Evolutionary conservation across 2,113 vertebrate genomes (phyloP), one percentile per base, ranked within the genome.

Genomic region (Leiothrix lutea): DNA sequence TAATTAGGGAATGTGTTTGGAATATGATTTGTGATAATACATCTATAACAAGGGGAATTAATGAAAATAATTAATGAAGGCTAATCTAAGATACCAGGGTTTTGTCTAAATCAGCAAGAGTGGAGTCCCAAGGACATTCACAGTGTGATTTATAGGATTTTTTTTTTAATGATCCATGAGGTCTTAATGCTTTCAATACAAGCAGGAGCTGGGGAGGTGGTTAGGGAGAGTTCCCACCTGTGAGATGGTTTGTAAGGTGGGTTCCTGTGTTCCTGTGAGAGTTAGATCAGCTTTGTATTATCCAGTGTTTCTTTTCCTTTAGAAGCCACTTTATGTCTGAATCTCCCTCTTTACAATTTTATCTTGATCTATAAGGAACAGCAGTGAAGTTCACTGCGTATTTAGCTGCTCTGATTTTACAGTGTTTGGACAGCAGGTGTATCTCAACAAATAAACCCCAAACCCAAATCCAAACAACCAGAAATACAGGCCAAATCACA

Each of bases 321-420:
- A 91, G 72, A 95, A 94, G 57, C 29, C 56, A 25, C 91, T 92
- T 92, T n/a, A 33, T 47, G 74, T 82, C 91, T 95, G 95, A 94
- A 94, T 96, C 93, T 93, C 16, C 60, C 53, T 81, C 92, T 92
- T 91, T 65, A 81, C 80, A 65, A 48, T 97, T 85, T 74, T 91
- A 44, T 61, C 79, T 92, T 95, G 82, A 72, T 80, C 88, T 95
- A 44, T 81, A 91, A 91, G 79, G 86, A 90, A 93, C 80, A 82
- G 58, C 65, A 60, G 38, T 48, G 47, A 95, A 94, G 47, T 93
- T 95, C 66, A 21, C 87, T 80, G 82, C 54, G 38, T 4, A 33
- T 61, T 53, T 86, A 94, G 33, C 80, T 88, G 57, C 94, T 97
- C 94, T 93, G 91, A 92, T 97, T 97, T 95, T 66, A 60, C 79